These are phyloP conservation scores for Amphipyra berbera DNA, from an alignment of 2,888 invertebrate species.

Conservation along the genomic window DNA sequence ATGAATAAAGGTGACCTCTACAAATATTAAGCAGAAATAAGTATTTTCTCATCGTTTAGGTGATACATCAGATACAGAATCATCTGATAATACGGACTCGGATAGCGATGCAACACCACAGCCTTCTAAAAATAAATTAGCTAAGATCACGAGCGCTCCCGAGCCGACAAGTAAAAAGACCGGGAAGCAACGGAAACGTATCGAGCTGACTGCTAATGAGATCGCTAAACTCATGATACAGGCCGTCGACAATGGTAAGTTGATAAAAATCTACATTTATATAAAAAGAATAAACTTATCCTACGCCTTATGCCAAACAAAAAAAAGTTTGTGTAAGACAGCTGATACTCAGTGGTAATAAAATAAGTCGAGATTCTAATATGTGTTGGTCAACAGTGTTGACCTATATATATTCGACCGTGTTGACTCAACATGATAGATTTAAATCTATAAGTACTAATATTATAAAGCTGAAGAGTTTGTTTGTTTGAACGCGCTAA, in stretches of 20 bases:
- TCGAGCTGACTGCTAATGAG: conserved; percentile 80
- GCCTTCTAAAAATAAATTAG: conserved; percentile 63
- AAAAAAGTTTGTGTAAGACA: too few relatives aligned
- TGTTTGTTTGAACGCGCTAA: too few relatives aligned
- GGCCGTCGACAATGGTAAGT: conserved; percentile 83
- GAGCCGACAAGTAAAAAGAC: conserved; percentile 51
- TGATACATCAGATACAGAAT: conserved; percentile 70
- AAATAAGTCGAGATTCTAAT: too few relatives aligned
- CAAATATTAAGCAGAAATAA: too few relatives aligned
- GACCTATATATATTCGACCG: too few relatives aligned
- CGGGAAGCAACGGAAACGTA: conserved; percentile 59
- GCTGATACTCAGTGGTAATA: too few relatives aligned
- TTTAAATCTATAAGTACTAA: too few relatives aligned
- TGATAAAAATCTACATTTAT: conserved; percentile 3
- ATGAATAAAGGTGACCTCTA: too few relatives aligned
- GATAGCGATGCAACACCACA: conserved; percentile 62
- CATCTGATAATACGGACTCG: conserved; percentile 68
- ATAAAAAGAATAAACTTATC: not conserved
- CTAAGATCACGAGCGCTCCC: conserved; percentile 53
- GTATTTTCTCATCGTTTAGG: conserved; percentile 53
- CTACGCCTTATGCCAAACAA: not conserved
- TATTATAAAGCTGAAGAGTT: too few relatives aligned
- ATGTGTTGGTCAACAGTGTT: too few relatives aligned
- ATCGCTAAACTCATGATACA: conserved; percentile 80
- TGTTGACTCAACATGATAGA: too few relatives aligned